Base-by-base conservation (phyloP, 2,113 vertebrate species). In the Ptilorrhoa leucosticta region DNA sequence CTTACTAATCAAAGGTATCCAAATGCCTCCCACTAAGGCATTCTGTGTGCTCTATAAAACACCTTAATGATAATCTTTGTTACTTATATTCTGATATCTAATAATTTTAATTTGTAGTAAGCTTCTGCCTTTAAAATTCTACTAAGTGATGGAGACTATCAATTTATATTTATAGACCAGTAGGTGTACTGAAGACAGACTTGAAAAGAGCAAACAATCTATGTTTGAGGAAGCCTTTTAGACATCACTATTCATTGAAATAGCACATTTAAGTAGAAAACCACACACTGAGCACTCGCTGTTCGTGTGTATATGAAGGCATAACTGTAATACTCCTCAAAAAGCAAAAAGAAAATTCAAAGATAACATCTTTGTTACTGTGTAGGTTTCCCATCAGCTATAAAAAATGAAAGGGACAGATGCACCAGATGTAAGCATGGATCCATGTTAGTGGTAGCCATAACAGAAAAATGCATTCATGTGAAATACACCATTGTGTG, bases 401-500 rank as follows among this genome's bases (percentile, higher is more conserved):
- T 51, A 89, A 81, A 91, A 93, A 96, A 37, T 58, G 70, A 83
- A 94, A 92, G 63, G 33, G 56, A 51, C n/a, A 88, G 76, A 77
- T 13, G 15, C 13, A 70, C 54, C 76, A 92, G 85, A 95, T 94
- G 79, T 88, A 89, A 85, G 73, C 61, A 71, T 5, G 28, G 58
- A 83, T 90, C 75, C 58, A 13, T 40, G 76, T 35, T 83, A 93
- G 79, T 60, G 45, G 92, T 40, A 92, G 79, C 61, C 68, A 15
- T 83, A 91, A 96, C 54, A 95, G 64, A 92, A 87, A 90, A 90
- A 75, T 1, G 8, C 71, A 81, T 93, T 94, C 44, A 90, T 86
- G 75, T 95, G 90, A 96, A 96, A 95, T 54, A 48, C 76, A 73
- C 56, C 83, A 93, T 94, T 96, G 94, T 96, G 85, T 78, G 71